Evolutionary conservation across 2,113 vertebrate genomes (phyloP), one percentile per base, ranked within the genome.

Genomic region (Uropsilus gracilis): DNA sequence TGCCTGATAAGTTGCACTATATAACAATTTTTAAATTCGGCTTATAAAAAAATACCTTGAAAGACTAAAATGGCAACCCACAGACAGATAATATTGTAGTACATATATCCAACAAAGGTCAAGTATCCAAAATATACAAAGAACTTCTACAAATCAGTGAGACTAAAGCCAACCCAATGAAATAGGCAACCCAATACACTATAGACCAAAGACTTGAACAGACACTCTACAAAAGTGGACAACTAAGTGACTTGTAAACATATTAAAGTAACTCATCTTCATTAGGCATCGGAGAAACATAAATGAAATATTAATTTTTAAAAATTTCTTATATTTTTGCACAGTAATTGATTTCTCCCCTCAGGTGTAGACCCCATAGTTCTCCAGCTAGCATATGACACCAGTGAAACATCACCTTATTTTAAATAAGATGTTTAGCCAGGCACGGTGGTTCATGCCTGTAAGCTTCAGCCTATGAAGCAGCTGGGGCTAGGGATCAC

Each of bases 51-150:
- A 72, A 48, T 18, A 81, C 46, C 88, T 28, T 75, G 26, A 75
- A 71, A 69, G 26, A 91, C 48, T 37, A 7, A 73, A 90, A 50
- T 86, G 30, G 32, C 48, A 86, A 68, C 55, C n/a, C n/a, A 75
- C 20, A 86, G 53, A 76, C 30, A 76, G 26, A 16, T 64, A 39
- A 42, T 32, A 26, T 50, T 89, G 12, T 14, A 26, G 10, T 69
- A 55, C 68, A 85, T 44, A 57, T 30, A 71, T 55, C 30, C 53
- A 84, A 73, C 34, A 82, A 89, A 72, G 13, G 24, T 72, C 68
- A 95, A 89, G 34, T 73, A 73, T 55, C 44, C 48, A 89, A 48
- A 78, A 68, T 66, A 93, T 53, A 81, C 59, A 88, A 91, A 82
- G 26, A 91, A 86, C n/a, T 78, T 64, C 55, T 77, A 82, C 44